Percentiles rank a stretch among this genome's conserved stretches.
Conservation (phyloP, 2,113 vertebrate genomes). For the Mohoua ochrocephala region DNA sequence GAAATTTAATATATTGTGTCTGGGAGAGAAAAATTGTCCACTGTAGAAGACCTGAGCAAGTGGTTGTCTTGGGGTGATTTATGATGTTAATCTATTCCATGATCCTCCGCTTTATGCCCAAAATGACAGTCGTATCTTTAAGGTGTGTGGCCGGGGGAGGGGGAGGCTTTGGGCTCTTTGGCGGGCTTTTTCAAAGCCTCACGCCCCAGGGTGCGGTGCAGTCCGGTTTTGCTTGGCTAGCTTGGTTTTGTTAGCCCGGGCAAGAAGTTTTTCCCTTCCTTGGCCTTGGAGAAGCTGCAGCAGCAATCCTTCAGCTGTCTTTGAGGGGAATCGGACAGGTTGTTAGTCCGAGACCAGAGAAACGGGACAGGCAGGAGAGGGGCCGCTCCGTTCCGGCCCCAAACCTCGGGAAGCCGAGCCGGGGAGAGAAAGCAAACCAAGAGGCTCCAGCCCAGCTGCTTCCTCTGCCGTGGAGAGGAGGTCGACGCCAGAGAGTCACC, state of each 20-base stretch:
- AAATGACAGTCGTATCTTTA: neutral
- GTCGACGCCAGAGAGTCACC: neutral
- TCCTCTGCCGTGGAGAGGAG: neutral
- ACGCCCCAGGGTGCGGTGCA: too few species aligned
- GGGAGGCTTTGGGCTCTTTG: too few species aligned
- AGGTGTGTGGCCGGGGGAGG: neutral
- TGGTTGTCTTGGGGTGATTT: neutral
- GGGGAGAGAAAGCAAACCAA: neutral
- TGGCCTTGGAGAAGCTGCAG: neutral
- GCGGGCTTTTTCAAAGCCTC: neutral
- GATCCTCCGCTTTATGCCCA: neutral
- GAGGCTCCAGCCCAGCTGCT: neutral
- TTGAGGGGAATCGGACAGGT: neutral
- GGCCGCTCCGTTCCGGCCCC: neutral
- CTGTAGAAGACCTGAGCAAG: neutral
- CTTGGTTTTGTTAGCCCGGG: neutral
- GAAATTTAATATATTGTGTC: neutral
- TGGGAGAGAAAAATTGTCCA: neutral
- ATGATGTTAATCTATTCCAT: neutral
- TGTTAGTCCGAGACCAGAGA: too few species aligned
- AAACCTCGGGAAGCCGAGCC: neutral
- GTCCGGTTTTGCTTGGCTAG: neutral
- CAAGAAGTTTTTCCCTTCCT: neutral
- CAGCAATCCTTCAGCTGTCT: neutral
- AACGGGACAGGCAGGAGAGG: neutral